A percentile compares a stretch with the other conserved stretches of the same genome.
These are phyloP conservation scores for Xenopus tropicalis DNA, from an alignment of 2,113 vertebrate genomes.

Conservation along the genomic window UCB_Xtro_10.0 CM004447.2:131986001-131986500, in stretches of 20 bases:
- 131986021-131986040: conserved; percentile 32
- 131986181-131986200: conserved; percentile 23
- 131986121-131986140: conserved; percentile 43
- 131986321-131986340: conserved; percentile 46
- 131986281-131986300: conserved; percentile 46
- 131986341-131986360: conserved; percentile 42
- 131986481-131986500: conserved; percentile 35
- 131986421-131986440: conserved; percentile 44
- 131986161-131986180: conserved; percentile 45
- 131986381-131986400: conserved; percentile 47
- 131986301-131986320: conserved; percentile 46
- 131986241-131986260: conserved; percentile 47
- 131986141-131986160: conserved; percentile 43
- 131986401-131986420: conserved; percentile 43
- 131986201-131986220: conserved; percentile 45
- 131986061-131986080: conserved; percentile 39
- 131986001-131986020: conserved; percentile 9
- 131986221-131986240: conserved; percentile 47
- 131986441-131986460: conserved; percentile 42
- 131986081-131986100: conserved; percentile 42
- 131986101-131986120: conserved; percentile 42
- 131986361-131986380: conserved; percentile 45
- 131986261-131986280: conserved; percentile 47
- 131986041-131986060: conserved; percentile 33
- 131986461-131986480: conserved; percentile 41